Evolutionary conservation across 2,888 invertebrate species (phyloP).

Genomic region (Ochropleura plecta): DNA sequence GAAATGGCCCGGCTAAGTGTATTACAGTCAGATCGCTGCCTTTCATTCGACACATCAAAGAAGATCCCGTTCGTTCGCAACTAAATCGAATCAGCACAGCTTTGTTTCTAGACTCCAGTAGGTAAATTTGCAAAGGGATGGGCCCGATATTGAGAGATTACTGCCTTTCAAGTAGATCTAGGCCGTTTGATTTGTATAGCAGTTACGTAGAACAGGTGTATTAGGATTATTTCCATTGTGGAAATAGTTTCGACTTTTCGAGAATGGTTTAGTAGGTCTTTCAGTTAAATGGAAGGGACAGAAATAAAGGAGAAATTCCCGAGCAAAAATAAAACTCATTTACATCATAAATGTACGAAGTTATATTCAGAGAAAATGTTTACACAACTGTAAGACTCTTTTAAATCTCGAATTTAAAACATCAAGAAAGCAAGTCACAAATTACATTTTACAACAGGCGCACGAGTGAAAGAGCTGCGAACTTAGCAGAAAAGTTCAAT

Average conservation of each 20-base stretch:
- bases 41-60: conserved; percentile 91
- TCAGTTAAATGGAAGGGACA: not conserved
- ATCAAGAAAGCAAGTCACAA: conserved; percentile 54
- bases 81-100: conserved; percentile 88
- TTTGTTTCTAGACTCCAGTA: conserved; percentile 85
- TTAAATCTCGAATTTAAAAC: conserved; percentile 57
- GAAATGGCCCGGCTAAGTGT: conserved; percentile 89
- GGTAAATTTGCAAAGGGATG: conserved; percentile 79
- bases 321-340: conserved; percentile 10
- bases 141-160: conserved; percentile 69
- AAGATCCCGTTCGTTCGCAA: conserved; percentile 86
- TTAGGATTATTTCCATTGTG: conserved; percentile 51
- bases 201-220: conserved; percentile 39
- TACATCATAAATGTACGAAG: conserved; percentile 8
- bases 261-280: conserved; percentile 5
- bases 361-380: conserved; percentile 2
- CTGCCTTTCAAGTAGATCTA: conserved; percentile 58
- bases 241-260: conserved; percentile 24
- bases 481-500: conserved; percentile 67
- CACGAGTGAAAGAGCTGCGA: conserved; percentile 53
- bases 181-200: conserved; percentile 58
- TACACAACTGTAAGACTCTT: conserved; percentile 13
- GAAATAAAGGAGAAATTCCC: not conserved
- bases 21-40: conserved; percentile 90
- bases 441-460: conserved; percentile 59